These are phyloP conservation scores for Xiphorhynchus elegans DNA, from an alignment of 2,113 vertebrate genomes.

Conservation along the genomic window DNA sequence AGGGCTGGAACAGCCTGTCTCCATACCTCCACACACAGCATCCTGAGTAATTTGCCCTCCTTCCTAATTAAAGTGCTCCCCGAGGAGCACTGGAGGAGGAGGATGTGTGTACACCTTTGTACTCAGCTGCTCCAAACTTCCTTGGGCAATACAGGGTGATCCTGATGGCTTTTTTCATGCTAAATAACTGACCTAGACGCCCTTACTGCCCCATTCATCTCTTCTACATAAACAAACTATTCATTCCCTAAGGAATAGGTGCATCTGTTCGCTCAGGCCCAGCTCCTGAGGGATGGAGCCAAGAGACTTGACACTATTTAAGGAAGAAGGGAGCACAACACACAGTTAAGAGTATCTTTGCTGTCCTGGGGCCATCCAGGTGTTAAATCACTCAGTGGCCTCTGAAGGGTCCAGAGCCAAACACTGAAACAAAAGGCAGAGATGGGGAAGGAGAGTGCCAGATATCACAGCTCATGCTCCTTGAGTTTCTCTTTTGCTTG, in stretches of 20 bases:
- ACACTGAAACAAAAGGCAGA: slow-evolving; percentile 45
- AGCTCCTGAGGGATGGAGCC: slow-evolving; percentile 36
- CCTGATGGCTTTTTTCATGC: slow-evolving; percentile 64
- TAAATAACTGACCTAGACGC: slow-evolving; percentile 63
- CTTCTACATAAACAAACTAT: slow-evolving; percentile 61
- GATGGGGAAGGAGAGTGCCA: not conserved
- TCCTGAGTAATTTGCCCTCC: slow-evolving; percentile 11
- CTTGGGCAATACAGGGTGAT: slow-evolving; percentile 29
- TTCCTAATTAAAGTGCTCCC: slow-evolving; percentile 64
- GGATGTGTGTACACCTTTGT: slow-evolving; percentile 60
- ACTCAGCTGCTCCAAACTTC: slow-evolving; percentile 37
- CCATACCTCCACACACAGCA: slow-evolving; percentile 33
- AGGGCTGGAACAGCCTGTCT: not conserved
- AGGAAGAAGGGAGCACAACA: slow-evolving; percentile 24
- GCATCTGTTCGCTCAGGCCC: slow-evolving; percentile 36
- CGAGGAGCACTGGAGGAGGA: not conserved
- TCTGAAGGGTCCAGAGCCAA: not conserved
- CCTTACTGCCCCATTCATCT: slow-evolving; percentile 62
- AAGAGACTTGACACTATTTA: slow-evolving; percentile 24
- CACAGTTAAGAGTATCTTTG: not conserved
- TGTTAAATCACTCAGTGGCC: slow-evolving; percentile 55
- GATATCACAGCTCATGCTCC: not conserved
- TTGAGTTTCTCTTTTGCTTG: not conserved
- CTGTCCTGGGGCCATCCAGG: slow-evolving; percentile 56
- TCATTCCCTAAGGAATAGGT: slow-evolving; percentile 57